These are phyloP conservation scores for Sparidentex hasta DNA, from an alignment of 2,797 vertebrate genomes.

Conservation along the genomic window DNA sequence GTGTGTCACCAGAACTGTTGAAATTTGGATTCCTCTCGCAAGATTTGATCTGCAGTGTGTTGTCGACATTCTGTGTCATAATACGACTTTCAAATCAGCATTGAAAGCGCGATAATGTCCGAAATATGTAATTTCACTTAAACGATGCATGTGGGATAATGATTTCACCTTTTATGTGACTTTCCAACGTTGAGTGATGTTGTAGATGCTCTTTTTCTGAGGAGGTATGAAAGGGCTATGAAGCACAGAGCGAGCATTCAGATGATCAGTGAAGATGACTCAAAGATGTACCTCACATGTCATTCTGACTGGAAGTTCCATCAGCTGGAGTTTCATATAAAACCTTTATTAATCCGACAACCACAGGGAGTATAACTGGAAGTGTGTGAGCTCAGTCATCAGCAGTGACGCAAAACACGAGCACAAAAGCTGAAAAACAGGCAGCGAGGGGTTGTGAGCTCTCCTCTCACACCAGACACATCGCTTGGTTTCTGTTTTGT, in stretches of 20 bases:
- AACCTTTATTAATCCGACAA: not conserved
- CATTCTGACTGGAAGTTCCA: conserved; percentile 1
- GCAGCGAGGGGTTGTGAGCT: not conserved
- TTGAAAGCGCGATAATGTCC: not conserved
- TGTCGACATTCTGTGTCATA: not conserved
- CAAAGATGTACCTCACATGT: not conserved
- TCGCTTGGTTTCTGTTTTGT: conserved; percentile 7
- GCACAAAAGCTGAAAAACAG: conserved; percentile 13
- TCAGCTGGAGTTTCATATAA: conserved; percentile 13
- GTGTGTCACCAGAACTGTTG: not conserved
- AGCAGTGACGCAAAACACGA: conserved; percentile 25
- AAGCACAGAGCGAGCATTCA: conserved; percentile 11
- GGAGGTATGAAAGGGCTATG: not conserved
- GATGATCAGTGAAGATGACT: conserved; percentile 10
- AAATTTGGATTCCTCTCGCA: not conserved
- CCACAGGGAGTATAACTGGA: conserved; percentile 30
- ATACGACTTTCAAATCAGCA: not conserved
- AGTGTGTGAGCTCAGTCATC: conserved; percentile 38
- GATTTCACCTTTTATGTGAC: not conserved
- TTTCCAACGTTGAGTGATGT: not conserved
- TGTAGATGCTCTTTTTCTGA: not conserved
- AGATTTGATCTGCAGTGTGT: not conserved
- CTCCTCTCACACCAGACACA: conserved; percentile 23
- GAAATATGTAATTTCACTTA: not conserved
- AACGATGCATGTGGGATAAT: not conserved